A percentile compares a stretch with the other conserved stretches of the same genome.
Conservation (phyloP, 2,797 vertebrate genomes). For the Pangasius macronema region DNA sequence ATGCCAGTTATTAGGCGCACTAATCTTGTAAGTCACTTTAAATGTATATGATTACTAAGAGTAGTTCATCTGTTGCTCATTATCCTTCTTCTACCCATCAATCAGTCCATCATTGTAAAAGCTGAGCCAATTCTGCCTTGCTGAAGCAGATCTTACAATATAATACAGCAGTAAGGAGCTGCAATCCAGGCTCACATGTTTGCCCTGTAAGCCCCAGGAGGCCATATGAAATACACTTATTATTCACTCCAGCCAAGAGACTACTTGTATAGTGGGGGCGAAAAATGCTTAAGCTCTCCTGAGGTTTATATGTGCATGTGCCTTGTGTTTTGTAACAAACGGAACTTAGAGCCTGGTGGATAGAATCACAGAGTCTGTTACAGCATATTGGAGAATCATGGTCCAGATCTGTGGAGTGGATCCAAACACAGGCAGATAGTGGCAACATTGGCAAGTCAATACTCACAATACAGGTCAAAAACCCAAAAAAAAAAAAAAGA, state of each 20-base stretch:
- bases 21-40: neutral
- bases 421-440: neutral
- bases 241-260: neutral
- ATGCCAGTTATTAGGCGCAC: no score
- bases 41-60: neutral
- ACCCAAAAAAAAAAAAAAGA: no score
- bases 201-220: neutral
- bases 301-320: neutral
- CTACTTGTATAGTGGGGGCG: neutral
- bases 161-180: neutral
- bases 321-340: neutral
- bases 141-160: slow-evolving; percentile 7
- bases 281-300: neutral
- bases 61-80: neutral
- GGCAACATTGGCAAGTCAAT: neutral
- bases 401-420: neutral
- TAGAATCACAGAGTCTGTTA: neutral
- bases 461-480: neutral
- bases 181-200: neutral
- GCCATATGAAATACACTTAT: neutral
- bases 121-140: neutral
- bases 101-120: neutral
- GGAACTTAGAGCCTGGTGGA: neutral
- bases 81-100: neutral
- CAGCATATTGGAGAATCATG: neutral